Evolutionary conservation across 2,888 invertebrate genomes (phyloP).

Genomic region (Drosophila kokeensis): DNA sequence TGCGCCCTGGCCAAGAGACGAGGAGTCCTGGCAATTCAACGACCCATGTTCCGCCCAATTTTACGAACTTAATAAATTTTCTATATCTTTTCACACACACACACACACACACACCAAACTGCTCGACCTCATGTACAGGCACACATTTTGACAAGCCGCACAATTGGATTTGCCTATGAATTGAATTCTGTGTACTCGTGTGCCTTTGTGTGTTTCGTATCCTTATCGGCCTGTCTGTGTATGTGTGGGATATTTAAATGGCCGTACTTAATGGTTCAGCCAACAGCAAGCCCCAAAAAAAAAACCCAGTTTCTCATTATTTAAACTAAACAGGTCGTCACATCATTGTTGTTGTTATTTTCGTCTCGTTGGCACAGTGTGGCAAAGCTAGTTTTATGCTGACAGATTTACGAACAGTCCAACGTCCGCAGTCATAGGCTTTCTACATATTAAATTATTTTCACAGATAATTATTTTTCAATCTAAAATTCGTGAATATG

Average conservation of each 20-base stretch:
- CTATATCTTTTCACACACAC: conserved; percentile 71
- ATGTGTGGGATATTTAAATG: conserved; percentile 51
- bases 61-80: conserved; percentile 79
- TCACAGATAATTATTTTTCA: not conserved
- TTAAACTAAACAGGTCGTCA: conserved; percentile 79
- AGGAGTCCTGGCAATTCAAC: conserved; percentile 26
- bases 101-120: conserved; percentile 3
- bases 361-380: conserved; percentile 52
- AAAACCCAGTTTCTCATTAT: conserved; percentile 74
- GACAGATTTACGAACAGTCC: conserved; percentile 9
- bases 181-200: conserved; percentile 34
- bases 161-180: conserved; percentile 75
- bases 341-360: conserved; percentile 15
- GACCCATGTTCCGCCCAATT: conserved; percentile 49
- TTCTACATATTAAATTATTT: not conserved
- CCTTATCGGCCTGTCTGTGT: conserved; percentile 15
- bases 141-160: conserved; percentile 71
- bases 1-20: conserved; percentile 48
- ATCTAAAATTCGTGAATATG: not conserved
- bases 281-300: conserved; percentile 43
- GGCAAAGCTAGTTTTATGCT: conserved; percentile 23
- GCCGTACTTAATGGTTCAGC: conserved; percentile 67
- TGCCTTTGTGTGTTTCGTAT: conserved; percentile 10
- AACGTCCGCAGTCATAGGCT: not conserved
- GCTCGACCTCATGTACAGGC: not conserved